A percentile compares a stretch with the other conserved stretches of the same genome.
Conservation (phyloP, 2,797 vertebrate genomes). For the Spinus pinus region DNA sequence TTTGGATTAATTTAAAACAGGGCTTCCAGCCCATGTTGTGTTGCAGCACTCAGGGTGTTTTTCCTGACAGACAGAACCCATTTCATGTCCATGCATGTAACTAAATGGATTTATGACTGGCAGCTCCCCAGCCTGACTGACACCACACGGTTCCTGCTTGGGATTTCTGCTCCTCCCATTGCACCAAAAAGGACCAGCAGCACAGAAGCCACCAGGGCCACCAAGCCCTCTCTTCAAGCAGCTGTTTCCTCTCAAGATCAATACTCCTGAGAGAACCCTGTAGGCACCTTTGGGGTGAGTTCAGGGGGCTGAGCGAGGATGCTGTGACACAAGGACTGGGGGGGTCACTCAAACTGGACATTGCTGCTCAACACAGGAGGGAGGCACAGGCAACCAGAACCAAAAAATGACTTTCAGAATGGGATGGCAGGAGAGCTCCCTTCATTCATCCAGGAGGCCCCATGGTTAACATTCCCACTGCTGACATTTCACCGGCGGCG, state of each 20-base stretch:
- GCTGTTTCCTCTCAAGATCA: neutral
- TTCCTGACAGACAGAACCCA: neutral
- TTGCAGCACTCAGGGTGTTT: neutral
- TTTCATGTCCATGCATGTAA: neutral
- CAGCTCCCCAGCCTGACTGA: neutral
- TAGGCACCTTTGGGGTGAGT: neutral
- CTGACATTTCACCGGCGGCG: neutral
- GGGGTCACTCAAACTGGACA: accelerated
- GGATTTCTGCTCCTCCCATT: neutral
- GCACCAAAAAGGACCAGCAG: neutral
- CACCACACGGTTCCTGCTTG: accelerated
- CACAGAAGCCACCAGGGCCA: neutral
- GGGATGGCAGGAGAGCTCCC: neutral
- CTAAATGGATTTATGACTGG: neutral
- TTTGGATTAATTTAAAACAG: neutral
- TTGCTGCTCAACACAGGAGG: neutral
- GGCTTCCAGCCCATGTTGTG: neutral
- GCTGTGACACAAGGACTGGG: neutral
- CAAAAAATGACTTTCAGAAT: neutral
- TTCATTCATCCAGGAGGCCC: neutral
- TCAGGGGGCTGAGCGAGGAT: neutral
- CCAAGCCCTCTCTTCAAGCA: neutral
- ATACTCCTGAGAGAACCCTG: neutral
- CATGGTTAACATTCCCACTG: neutral
- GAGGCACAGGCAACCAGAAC: neutral